Conservation (phyloP, 2,113 vertebrate species). For the Platichthys flesus region DNA sequence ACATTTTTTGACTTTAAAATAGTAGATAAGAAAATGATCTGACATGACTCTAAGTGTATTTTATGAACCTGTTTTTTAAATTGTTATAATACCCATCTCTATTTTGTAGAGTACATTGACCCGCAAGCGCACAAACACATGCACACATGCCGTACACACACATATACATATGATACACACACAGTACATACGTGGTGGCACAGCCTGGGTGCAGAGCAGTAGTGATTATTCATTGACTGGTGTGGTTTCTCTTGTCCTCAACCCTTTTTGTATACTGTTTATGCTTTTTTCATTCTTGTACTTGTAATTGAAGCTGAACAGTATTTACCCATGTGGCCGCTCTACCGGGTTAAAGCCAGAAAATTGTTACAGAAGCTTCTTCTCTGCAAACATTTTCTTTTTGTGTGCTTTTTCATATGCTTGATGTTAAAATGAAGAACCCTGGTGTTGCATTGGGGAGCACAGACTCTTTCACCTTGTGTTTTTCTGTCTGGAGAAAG, state of each 20-base stretch:
- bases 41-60: slow-evolving; percentile 43
- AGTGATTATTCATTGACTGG: slow-evolving; percentile 42
- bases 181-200: slow-evolving; percentile 45
- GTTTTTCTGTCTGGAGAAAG: slow-evolving; percentile 25
- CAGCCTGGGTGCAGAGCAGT: slow-evolving; percentile 51
- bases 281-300: slow-evolving; percentile 34
- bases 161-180: slow-evolving; percentile 20
- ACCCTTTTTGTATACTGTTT: slow-evolving; percentile 35
- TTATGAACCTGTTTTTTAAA: slow-evolving; percentile 42
- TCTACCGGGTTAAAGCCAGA: slow-evolving; percentile 75
- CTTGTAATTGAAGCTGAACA: slow-evolving; percentile 74
- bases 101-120: slow-evolving; percentile 33
- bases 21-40: slow-evolving; percentile 35
- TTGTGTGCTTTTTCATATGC: slow-evolving; percentile 17
- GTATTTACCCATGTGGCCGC: slow-evolving; percentile 66
- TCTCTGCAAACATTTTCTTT: slow-evolving; percentile 61
- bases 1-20: slow-evolving; percentile 39
- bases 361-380: slow-evolving; percentile 56
- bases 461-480: slow-evolving; percentile 8
- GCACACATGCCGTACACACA: slow-evolving; percentile 16
- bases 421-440: slow-evolving; percentile 9
- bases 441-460: background rate
- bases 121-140: slow-evolving; percentile 33
- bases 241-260: slow-evolving; percentile 44
- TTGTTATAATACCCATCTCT: slow-evolving; percentile 39